Base-by-base conservation (phyloP, 2,113 vertebrate species). In the Elgaria multicarinata region DNA sequence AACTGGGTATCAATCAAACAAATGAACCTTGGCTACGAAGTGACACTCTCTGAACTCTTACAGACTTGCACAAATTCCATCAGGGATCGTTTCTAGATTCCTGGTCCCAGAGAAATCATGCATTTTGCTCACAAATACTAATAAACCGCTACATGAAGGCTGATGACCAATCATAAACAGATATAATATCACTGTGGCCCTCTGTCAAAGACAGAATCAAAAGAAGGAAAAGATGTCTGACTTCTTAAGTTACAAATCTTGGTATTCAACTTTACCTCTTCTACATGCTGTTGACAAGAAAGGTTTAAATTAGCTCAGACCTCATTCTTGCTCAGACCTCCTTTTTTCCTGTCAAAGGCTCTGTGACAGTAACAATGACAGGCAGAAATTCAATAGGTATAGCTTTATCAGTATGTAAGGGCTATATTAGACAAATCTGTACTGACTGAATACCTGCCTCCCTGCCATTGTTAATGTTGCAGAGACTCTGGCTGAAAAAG, bases 31-130 rank as follows among this genome's bases (percentile, higher is more conserved):
- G 75, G 79, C 90, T 92, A 87, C 72, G 55, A 72, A 90, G 39
- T 22, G 44, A 0, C 0, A 53, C 53, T 90, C 92, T 33, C 10
- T 1, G 13, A 69, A 12, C 28, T 55, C 5, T 90, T 69, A 69
- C 2, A 77, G 36, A 36, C 4, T 87, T 71, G 83, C 67, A 75
- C 31, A 53, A 26, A 90, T 90, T 89, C 72, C 89, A 62, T 42
- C 53, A 55, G 76, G 80, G 62, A 89, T 46, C 42, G 18, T 53
- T 0, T 2, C 36, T 84, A 24, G 14, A 8, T 69, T n/a, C 26
- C 75, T 77, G 13, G 10, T 50, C 9, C 22, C 55, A 33, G 55
- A n/a, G 75, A 36, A 86, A 62, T 42, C 16, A 28, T 74, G n/a
- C 36, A 2, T 86, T 76, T 77, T 4, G 18, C 8, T 86, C 74